Base-by-base conservation (phyloP, 2,797 vertebrate species). In the Megalops cyprinoides region DNA sequence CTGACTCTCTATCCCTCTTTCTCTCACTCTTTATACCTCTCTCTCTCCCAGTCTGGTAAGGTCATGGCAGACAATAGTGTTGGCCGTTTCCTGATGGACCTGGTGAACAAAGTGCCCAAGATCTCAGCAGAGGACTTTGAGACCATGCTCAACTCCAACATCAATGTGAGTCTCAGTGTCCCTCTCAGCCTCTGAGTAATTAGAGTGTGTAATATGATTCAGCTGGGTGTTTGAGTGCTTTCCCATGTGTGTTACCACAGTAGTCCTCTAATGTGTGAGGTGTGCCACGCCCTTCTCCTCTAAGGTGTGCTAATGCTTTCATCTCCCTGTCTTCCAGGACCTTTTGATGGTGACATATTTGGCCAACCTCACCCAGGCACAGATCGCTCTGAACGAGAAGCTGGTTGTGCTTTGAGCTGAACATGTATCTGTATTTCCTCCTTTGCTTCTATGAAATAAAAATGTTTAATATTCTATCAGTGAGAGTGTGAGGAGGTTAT, bases 331-430 rank as follows among this genome's bases (percentile, higher is more conserved):
- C 0, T 85, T 84, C 37, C 91, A 99, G 98, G 98, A 99, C 87
- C 92, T 99, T 46, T 89, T 99, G 94, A 99, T 99, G 98, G 98
- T 99, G 92, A 99, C 98, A 55, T 99, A 99, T 90, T 91, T 99
- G 92, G 93, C 98, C 46, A 99, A 99, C 89, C 96, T 99, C 82
- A 99, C 98, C 65, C 98, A 99, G 92, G 97, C 98, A 86, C 98
- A 99, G 91, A 99, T 99, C 18, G 96, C 97, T 83, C 96, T 99
- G 62, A 99, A 99, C 0, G 98, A 99, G 92, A 99, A 99, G 88
- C 96, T 99, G 71, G 94, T 99, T 82, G 83, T 95, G 82, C 92
- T 95, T 85, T 95, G 89, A 94, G 71, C 9, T 14, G 71, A 25
- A 28, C 14, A 49, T 28, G 92, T 85, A 88, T 90, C 90, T 90